Conservation (phyloP, 2,888 invertebrate species). For the Argyra leucocephala region DNA sequence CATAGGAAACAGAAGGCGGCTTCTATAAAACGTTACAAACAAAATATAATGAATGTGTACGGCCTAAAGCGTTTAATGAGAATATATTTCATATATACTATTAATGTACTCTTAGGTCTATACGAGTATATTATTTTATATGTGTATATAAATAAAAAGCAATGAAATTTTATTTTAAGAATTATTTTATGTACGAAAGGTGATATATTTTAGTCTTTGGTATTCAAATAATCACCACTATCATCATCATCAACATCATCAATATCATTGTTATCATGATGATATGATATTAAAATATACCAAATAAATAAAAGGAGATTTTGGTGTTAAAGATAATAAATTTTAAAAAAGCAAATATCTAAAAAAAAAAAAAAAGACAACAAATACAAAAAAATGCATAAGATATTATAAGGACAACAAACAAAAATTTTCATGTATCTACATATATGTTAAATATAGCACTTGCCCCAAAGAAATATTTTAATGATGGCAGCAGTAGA, state of each 20-base stretch:
- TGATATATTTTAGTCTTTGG: too few species aligned
- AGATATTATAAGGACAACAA: not conserved
- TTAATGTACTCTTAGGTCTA: too few species aligned
- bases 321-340: not conserved
- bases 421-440: not conserved
- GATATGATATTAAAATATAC: not conserved
- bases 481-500: not conserved
- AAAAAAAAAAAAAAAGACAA: not conserved
- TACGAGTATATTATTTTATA: too few species aligned
- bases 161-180: too few species aligned
- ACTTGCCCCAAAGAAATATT: slow-evolving; percentile 1
- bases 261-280: too few species aligned
- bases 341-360: not conserved
- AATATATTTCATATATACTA: not conserved
- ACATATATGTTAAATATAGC: not conserved
- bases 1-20: not conserved
- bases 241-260: not conserved
- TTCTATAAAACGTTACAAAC: not conserved
- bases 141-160: too few species aligned
- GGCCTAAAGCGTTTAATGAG: not conserved
- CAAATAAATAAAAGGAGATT: not conserved
- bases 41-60: not conserved
- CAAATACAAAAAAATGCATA: not conserved
- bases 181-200: too few species aligned
- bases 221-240: too few species aligned